Percentiles rank a stretch among this genome's conserved stretches.
Evolutionary conservation across 2,888 invertebrate species (phyloP).

Genomic region (Aleiodes leptofemur): DNA sequence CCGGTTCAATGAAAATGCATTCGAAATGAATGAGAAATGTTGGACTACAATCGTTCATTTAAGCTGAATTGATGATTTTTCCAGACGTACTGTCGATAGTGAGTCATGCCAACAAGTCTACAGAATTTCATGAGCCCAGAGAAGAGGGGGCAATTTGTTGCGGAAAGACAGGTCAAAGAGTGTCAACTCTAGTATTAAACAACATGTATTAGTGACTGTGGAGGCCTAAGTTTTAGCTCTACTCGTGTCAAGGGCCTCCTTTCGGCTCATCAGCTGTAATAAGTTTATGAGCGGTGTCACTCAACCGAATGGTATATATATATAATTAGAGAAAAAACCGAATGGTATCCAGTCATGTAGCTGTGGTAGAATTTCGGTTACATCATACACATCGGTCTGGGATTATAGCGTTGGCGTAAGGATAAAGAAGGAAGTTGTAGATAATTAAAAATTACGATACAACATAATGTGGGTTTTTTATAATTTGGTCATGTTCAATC

Average conservation of each 20-base stretch:
- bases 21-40: too few relatives aligned
- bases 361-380: neutral
- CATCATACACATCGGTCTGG: neutral
- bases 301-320: conserved; percentile 52
- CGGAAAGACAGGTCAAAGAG: conserved; percentile 72
- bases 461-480: conserved; percentile 6
- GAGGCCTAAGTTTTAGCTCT: conserved; percentile 53
- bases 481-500: neutral
- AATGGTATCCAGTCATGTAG: conserved; percentile 47
- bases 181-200: conserved; percentile 73
- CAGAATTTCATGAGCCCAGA: neutral
- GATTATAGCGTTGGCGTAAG: conserved; percentile 31
- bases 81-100: too few relatives aligned
- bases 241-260: conserved; percentile 66
- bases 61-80: too few relatives aligned
- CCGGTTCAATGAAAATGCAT: too few relatives aligned
- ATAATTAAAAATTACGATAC: conserved; percentile 31
- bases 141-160: conserved; percentile 50
- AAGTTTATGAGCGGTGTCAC: conserved; percentile 65
- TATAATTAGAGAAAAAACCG: too few relatives aligned
- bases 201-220: conserved; percentile 58
- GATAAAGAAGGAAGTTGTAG: conserved; percentile 12
- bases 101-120: too few relatives aligned
- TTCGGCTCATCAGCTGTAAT: conserved; percentile 60
- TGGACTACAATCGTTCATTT: too few relatives aligned